Conservation (phyloP, 2,888 invertebrate genomes). For the Drosophila phalerata region DNA sequence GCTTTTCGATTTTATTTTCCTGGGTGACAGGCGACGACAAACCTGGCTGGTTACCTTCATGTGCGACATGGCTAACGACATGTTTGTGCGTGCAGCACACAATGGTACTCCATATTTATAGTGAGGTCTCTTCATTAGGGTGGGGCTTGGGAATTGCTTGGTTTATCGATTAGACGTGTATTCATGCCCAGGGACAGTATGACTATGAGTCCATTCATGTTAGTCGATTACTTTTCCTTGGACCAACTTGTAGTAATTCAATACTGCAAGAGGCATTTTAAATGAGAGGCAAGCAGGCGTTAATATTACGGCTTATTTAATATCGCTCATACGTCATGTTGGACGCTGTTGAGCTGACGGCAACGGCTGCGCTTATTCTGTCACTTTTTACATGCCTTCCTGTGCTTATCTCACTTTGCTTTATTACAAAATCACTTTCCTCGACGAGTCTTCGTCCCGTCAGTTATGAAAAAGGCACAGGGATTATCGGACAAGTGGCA, state of each 20-base stretch:
- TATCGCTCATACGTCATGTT: slow-evolving; percentile 64
- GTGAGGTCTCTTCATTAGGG: slow-evolving; percentile 54
- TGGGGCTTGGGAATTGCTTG: slow-evolving; percentile 26
- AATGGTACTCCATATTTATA: slow-evolving; percentile 1
- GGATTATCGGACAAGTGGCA: slow-evolving; percentile 17
- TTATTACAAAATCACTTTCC: slow-evolving; percentile 68
- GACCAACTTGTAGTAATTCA: slow-evolving; percentile 2
- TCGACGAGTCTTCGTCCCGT: slow-evolving; percentile 21
- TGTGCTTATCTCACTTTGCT: slow-evolving; percentile 50
- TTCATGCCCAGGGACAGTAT: neutral
- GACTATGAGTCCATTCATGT: neutral
- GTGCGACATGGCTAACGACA: slow-evolving; percentile 5
- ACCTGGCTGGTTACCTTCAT: slow-evolving; percentile 5
- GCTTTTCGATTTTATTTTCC: slow-evolving; percentile 20
- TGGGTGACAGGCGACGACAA: slow-evolving; percentile 21
- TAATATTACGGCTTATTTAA: slow-evolving; percentile 63
- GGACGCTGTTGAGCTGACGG: slow-evolving; percentile 15
- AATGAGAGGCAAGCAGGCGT: slow-evolving; percentile 39
- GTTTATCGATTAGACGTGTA: slow-evolving; percentile 38
- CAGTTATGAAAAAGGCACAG: slow-evolving; percentile 43
- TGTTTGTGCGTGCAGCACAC: slow-evolving; percentile 25
- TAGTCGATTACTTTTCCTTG: slow-evolving; percentile 20
- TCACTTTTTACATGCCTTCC: slow-evolving; percentile 17
- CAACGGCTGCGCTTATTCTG: slow-evolving; percentile 34
- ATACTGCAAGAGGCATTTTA: slow-evolving; percentile 43